phyloP scores from a whole-genome alignment of 2,888 invertebrate species.

The Trypoxylon attenuatum region DNA sequence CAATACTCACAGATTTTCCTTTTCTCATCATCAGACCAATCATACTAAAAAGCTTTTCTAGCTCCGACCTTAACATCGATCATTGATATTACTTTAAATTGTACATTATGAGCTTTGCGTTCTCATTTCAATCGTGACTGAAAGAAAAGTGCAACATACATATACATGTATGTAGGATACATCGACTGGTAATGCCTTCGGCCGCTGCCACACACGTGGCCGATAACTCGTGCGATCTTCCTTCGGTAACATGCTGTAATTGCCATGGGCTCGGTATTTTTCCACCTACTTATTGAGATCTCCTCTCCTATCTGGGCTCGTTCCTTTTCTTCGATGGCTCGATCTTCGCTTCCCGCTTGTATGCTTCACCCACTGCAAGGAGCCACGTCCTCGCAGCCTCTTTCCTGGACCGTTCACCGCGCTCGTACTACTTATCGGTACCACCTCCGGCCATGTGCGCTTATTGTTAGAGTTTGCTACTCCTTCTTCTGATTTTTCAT shows the following conservation, averaged over 20 bases:
- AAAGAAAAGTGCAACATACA: constrained; percentile 37
- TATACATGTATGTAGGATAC: constrained; percentile 40
- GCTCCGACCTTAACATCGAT: constrained; percentile 5
- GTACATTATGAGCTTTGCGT: constrained; percentile 42
- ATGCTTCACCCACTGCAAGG: constrained; percentile 5
- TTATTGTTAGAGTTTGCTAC: constrained; percentile 25
- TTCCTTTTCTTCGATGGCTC: constrained; percentile 12
- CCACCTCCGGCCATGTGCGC: constrained; percentile 34
- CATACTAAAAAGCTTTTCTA: too few species aligned
- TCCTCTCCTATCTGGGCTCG: constrained; percentile 17
- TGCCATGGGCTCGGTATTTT: constrained; percentile 56
- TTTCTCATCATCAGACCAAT: too few species aligned
- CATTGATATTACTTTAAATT: constrained; percentile 37
- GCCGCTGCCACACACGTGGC: constrained; percentile 59
- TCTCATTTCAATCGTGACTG: constrained; percentile 27
- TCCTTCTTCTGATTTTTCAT: constrained; percentile 23
- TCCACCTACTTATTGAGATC: constrained; percentile 49
- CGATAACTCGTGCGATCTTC: constrained; percentile 56
- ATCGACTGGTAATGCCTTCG: constrained; percentile 33
- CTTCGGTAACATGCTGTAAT: constrained; percentile 59
- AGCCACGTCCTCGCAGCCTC: constrained; percentile 8
- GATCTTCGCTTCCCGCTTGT: constrained; percentile 5
- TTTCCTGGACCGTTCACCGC: constrained; percentile 19
- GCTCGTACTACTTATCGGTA: constrained; percentile 41
- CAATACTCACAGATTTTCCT: too few species aligned